Evolutionary conservation across 2,113 vertebrate species (phyloP).

Genomic region (Oreochromis tanganicae): DNA sequence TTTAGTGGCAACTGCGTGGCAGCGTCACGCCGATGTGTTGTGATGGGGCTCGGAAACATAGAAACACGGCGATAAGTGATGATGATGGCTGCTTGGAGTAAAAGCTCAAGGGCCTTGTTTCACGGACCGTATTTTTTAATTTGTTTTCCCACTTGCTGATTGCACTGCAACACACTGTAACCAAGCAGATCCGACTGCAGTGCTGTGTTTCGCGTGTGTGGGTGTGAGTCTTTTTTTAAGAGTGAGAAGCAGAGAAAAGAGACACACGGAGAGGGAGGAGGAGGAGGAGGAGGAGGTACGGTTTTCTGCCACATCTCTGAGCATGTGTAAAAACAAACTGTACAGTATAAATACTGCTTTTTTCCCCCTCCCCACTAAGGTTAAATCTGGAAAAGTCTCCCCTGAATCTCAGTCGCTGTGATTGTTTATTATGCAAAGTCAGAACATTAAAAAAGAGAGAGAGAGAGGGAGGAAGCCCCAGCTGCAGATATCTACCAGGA

Average conservation of each 20-base stretch:
- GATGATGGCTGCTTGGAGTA: slow-evolving; percentile 16
- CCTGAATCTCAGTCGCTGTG: neutral
- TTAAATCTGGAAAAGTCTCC: neutral
- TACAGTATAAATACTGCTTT: neutral
- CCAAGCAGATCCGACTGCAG: slow-evolving; percentile 48
- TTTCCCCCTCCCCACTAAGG: neutral
- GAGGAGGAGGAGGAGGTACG: slow-evolving; percentile 24
- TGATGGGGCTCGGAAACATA: neutral
- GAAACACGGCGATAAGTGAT: slow-evolving; percentile 13
- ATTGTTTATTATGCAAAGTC: neutral
- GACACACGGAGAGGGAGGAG: slow-evolving; percentile 6
- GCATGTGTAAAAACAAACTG: slow-evolving; percentile 39
- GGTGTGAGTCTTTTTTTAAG: slow-evolving; percentile 56
- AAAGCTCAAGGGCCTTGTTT: slow-evolving; percentile 40
- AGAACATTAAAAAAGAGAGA: neutral
- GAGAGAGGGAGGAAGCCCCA: slow-evolving; percentile 3
- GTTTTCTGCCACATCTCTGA: slow-evolving; percentile 29
- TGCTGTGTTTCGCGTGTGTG: slow-evolving; percentile 60
- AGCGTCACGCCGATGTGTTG: neutral
- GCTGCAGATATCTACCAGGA: slow-evolving; percentile 13
- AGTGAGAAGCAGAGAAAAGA: slow-evolving; percentile 45
- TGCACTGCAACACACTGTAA: slow-evolving; percentile 47
- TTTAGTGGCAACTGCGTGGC: neutral
- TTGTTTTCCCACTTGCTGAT: slow-evolving; percentile 41
- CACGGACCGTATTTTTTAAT: slow-evolving; percentile 31